Evolutionary conservation across 30 jellyfish, hydroid and myxozoan species (phyloP).

Genomic region (Aurelia sp.): DNA sequence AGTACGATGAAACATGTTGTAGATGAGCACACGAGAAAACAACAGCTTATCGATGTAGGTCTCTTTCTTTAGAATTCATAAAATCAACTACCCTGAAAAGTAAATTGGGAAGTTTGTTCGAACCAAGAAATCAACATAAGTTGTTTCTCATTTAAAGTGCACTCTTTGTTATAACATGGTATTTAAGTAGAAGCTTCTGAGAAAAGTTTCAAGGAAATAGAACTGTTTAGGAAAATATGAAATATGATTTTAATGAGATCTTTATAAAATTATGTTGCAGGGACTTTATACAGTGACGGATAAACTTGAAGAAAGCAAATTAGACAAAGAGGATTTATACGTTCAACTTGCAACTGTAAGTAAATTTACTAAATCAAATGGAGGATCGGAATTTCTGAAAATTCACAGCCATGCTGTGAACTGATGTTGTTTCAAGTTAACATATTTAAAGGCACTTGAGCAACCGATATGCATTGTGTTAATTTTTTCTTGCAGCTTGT

Average conservation of each 20-base stretch:
- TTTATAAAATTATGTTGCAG: not conserved
- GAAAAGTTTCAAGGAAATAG: not conserved
- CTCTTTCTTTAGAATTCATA: not conserved
- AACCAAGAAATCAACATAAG: no score
- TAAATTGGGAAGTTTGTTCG: no score
- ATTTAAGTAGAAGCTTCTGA: no score
- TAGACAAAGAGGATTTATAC: slow-evolving; percentile 28
- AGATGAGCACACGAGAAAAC: slow-evolving; percentile 45
- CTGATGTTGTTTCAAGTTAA: no score
- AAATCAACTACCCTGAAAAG: no score
- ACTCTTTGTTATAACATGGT: no score
- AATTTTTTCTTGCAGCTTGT: no score
- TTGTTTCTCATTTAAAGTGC: no score
- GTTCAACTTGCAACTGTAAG: slow-evolving; percentile 17
- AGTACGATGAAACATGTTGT: slow-evolving; percentile 47
- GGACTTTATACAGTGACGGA: not conserved
- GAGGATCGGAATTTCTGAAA: no score
- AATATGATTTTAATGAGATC: not conserved
- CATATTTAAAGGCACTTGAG: no score
- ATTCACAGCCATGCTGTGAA: no score
- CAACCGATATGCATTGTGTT: no score
- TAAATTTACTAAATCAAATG: not conserved
- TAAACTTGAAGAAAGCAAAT: slow-evolving; percentile 45
- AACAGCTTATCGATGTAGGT: slow-evolving; percentile 42
- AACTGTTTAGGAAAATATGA: not conserved